Evolutionary conservation across 2,113 vertebrate genomes (phyloP), one percentile per base, ranked within the genome.

Genomic region (Eptatretus burgeri): DNA sequence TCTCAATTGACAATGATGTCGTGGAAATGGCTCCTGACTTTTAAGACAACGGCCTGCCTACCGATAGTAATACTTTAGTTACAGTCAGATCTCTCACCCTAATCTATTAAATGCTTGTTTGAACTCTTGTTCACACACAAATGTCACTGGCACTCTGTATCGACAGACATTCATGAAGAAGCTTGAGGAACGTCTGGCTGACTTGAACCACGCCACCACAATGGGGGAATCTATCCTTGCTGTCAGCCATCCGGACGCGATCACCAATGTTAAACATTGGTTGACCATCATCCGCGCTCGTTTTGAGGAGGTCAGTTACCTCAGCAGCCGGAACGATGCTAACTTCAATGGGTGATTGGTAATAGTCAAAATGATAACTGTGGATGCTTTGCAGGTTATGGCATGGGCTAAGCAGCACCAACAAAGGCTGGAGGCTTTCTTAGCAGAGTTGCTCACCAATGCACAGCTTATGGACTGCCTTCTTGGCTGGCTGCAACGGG

Each of bases 221-320:
- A 85, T 94, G 86, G 91, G 91, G 4, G 89, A 98, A 68, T 75
- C 70, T 66, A 93, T 98, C 72, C 75, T 98, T 66, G 76, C 81
- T 0, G 72, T 79, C 63, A 95, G 91, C 69, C 91, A 98, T 65
- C 83, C 85, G 0, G 91, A 98, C 71, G 94, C 83, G 73, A 82
- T 98, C 76, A 96, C 88, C 68, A 98, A 87, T 52, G 81, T 98
- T 74, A 98, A 98, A 66, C 89, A 98, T 79, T 98, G 91, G 91
- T 88, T 94, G 78, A 98, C 89, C 70, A 96, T 98, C 76, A 93
- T 98, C 74, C 73, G 89, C 3, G 89, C 91, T 9, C 81, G 91
- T 65, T 98, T 93, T 0, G 91, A 98, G 72, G 91, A 98, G 80
- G 91, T 93, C 67, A n/a, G 20, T n/a, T 20, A 60, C 56, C 56